These are phyloP conservation scores for Drepana arcuata DNA, from an alignment of 1,140 invertebrate genomes.

Conservation along the genomic window DNA sequence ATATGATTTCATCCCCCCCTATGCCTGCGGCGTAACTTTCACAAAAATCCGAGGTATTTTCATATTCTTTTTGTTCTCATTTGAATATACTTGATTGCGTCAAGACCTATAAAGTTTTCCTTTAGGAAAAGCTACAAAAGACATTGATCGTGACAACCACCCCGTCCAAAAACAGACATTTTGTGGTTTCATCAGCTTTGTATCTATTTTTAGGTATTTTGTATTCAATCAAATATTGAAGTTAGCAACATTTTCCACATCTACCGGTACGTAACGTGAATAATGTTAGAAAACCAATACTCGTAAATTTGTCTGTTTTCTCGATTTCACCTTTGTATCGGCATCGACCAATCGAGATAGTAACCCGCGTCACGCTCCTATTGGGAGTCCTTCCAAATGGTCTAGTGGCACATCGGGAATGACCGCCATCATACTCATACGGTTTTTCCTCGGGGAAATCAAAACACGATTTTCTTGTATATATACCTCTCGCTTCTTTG, in stretches of 20 bases:
- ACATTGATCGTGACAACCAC: too few relatives aligned
- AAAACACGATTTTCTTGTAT: constrained; percentile 25
- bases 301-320: constrained; percentile 37
- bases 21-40: constrained; percentile 4
- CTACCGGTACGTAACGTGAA: constrained; percentile 1
- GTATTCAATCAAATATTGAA: constrained; percentile 18
- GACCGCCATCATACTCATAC: constrained; percentile 28
- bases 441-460: constrained; percentile 35
- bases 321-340: constrained; percentile 26
- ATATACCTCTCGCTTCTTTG: background rate
- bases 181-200: constrained; percentile 7
- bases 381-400: constrained; percentile 24
- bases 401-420: constrained; percentile 26
- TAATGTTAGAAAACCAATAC: constrained; percentile 15
- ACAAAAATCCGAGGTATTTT: constrained; percentile 22
- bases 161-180: too few relatives aligned
- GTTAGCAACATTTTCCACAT: constrained; percentile 5
- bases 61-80: constrained; percentile 23
- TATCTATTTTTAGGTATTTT: constrained; percentile 16
- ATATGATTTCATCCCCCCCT: background rate
- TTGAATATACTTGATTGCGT: constrained; percentile 34
- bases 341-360: constrained; percentile 17
- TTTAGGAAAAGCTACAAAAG: background rate
- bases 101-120: background rate
- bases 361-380: constrained; percentile 24